A percentile compares a stretch with the other conserved stretches of the same genome.
Evolutionary conservation across 30 jellyfish, hydroid and myxozoan species (phyloP).

Genomic region (Rhopilema esculentum): DNA sequence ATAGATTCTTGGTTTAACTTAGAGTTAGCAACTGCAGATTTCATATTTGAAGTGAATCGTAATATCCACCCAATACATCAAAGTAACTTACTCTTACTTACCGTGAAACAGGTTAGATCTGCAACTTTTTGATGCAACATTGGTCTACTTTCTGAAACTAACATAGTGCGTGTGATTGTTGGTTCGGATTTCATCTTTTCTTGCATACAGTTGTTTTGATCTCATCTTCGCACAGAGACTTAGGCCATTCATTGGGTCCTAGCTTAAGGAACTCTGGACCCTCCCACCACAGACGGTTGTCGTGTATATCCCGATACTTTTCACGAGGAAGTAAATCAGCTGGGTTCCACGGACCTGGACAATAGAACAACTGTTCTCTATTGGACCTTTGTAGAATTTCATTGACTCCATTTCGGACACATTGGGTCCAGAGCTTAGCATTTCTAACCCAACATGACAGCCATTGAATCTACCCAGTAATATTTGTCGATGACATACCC

Average conservation of each 20-base stretch:
- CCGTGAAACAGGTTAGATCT: background rate
- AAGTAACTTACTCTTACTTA: slow-evolving; percentile 1
- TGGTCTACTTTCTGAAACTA: too few relatives aligned
- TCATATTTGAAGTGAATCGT: slow-evolving; percentile 2
- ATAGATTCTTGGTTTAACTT: background rate
- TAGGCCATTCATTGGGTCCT: background rate
- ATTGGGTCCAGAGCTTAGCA: slow-evolving; percentile 48
- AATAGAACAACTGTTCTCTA: slow-evolving; percentile 41
- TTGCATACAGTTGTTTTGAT: background rate
- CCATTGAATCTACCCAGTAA: slow-evolving; percentile 52
- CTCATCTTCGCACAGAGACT: background rate
- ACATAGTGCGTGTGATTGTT: background rate
- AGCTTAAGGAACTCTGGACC: slow-evolving; percentile 5
- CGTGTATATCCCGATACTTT: background rate
- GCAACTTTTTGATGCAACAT: background rate
- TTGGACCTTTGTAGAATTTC: slow-evolving; percentile 15
- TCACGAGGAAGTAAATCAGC: slow-evolving; percentile 49
- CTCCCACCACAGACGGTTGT: slow-evolving; percentile 68
- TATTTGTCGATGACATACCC: background rate
- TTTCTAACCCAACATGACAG: slow-evolving; percentile 48
- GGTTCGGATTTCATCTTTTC: background rate
- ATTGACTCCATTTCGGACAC: slow-evolving; percentile 33
- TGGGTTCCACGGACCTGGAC: slow-evolving; percentile 45
- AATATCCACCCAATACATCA: background rate
- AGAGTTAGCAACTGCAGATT: background rate